phyloP scores from a whole-genome alignment of 1,140 invertebrate genomes.

The Tetraneura akinire region DNA sequence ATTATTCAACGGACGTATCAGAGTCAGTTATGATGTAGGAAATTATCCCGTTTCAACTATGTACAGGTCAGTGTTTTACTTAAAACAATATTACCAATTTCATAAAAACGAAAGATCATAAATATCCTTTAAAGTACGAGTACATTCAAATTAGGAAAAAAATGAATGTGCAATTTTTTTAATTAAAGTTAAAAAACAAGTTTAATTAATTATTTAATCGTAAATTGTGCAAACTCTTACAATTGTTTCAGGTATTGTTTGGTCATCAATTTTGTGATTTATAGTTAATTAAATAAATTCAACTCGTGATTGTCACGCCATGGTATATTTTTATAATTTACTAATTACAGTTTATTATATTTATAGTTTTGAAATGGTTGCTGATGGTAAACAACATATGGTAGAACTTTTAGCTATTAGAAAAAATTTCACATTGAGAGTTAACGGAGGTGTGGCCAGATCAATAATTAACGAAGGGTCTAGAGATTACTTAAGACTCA shows the following conservation, averaged over 20 bases:
- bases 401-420: constrained; percentile 87
- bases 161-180: too few species aligned
- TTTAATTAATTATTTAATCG: too few species aligned
- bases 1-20: constrained; percentile 88
- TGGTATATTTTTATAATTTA: neutral
- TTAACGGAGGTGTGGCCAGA: constrained; percentile 81
- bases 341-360: neutral
- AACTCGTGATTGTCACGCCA: too few species aligned
- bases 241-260: too few species aligned
- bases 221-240: too few species aligned
- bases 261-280: too few species aligned
- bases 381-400: constrained; percentile 83
- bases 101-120: too few species aligned
- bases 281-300: too few species aligned
- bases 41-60: constrained; percentile 97
- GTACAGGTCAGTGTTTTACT: constrained; percentile 73
- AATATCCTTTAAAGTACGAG: too few species aligned
- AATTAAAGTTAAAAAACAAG: too few species aligned
- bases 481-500: constrained; percentile 82
- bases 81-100: too few species aligned
- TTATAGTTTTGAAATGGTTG: constrained; percentile 81
- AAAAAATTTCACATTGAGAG: constrained; percentile 91
- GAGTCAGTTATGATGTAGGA: constrained; percentile 94
- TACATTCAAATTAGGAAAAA: too few species aligned
- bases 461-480: constrained; percentile 93